Conservation (phyloP, 35 echinoderm and acorn worm species). For the Patiria miniata region DNA sequence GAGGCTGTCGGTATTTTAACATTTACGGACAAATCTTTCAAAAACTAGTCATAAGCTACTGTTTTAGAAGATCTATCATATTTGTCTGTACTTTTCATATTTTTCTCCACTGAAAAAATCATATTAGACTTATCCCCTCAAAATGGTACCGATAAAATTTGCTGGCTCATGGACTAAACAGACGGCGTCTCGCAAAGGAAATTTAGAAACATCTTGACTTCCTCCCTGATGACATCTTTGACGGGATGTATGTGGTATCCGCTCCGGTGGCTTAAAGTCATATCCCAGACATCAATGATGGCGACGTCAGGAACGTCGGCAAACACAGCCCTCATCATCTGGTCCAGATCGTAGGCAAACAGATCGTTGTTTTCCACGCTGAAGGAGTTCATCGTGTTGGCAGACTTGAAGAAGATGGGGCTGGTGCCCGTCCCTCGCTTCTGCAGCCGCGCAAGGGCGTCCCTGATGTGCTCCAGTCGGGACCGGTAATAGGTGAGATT, state of each 20-base stretch:
- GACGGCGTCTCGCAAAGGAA: too few relatives aligned
- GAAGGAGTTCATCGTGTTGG: slow-evolving; percentile 32
- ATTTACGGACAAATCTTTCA: too few relatives aligned
- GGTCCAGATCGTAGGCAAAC: slow-evolving; percentile 33
- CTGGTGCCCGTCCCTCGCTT: neutral
- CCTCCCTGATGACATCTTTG: slow-evolving; percentile 22
- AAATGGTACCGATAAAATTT: too few relatives aligned
- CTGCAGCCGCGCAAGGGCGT: neutral
- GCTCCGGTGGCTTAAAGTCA: slow-evolving; percentile 23
- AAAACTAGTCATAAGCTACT: too few relatives aligned
- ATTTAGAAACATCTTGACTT: slow-evolving; percentile 34
- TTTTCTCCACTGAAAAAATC: too few relatives aligned
- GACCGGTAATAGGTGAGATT: slow-evolving; percentile 12
- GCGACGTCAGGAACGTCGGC: neutral
- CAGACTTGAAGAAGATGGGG: slow-evolving; percentile 35
- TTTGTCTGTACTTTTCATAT: too few relatives aligned
- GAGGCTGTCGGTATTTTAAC: too few relatives aligned
- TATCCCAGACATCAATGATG: slow-evolving; percentile 49
- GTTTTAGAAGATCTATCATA: too few relatives aligned
- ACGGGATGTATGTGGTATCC: slow-evolving; percentile 34
- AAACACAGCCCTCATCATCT: slow-evolving; percentile 31
- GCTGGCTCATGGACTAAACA: too few relatives aligned
- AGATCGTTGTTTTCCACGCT: slow-evolving; percentile 11
- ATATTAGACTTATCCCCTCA: too few relatives aligned
- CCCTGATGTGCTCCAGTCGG: neutral